Percentiles rank a stretch among this genome's conserved stretches.
Conservation (phyloP, 2,113 vertebrate species). For the Mus pahari region DNA sequence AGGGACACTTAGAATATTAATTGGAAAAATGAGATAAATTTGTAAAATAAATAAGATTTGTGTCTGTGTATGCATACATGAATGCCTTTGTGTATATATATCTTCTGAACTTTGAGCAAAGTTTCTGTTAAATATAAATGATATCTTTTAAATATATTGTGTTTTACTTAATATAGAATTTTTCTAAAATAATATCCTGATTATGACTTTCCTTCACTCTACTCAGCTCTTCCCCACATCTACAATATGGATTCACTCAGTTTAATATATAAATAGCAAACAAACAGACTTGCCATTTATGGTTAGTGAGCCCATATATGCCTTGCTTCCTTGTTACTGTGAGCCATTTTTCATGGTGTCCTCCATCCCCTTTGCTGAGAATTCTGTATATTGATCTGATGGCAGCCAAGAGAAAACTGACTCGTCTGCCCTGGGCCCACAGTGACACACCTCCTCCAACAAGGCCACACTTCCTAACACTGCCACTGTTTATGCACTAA, state of each 20-base stretch:
- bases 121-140: background rate
- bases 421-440: too few relatives aligned
- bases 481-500: too few relatives aligned
- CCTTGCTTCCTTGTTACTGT: background rate
- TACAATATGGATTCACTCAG: background rate
- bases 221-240: background rate
- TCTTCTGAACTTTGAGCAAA: background rate
- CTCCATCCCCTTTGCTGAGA: background rate
- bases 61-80: background rate
- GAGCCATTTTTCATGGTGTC: background rate
- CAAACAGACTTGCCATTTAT: background rate
- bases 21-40: background rate
- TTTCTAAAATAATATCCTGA: background rate
- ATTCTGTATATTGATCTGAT: too few relatives aligned
- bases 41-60: background rate
- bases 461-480: too few relatives aligned
- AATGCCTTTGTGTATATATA: rapidly evolving
- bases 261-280: background rate
- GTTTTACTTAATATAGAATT: background rate
- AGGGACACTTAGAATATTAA: background rate
- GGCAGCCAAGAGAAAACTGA: too few relatives aligned
- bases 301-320: background rate
- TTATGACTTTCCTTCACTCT: background rate
- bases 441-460: too few relatives aligned
- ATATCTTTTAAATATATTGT: background rate